Conservation (phyloP, 2,113 vertebrate species). For the Tragelaphus imberbis region DNA sequence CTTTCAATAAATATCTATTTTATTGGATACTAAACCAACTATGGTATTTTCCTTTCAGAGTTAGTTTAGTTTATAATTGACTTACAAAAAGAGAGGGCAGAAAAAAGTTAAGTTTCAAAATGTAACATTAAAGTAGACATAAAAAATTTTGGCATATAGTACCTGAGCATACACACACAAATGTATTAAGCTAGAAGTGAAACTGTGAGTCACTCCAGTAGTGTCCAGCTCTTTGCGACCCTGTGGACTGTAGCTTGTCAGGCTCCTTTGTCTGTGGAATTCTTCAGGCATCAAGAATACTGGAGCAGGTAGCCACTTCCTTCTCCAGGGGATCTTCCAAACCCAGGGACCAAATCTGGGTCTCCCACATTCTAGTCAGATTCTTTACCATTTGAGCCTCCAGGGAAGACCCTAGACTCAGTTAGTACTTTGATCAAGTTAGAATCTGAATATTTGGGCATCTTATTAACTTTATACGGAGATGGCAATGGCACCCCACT, state of each 20-base stretch:
- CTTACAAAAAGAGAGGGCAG: not conserved
- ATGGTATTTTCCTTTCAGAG: not conserved
- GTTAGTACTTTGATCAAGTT: not conserved
- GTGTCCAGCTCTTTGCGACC: not conserved
- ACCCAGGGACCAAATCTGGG: not conserved
- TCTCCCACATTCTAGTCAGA: not conserved
- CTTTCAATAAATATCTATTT: not conserved
- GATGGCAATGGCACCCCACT: too few species aligned
- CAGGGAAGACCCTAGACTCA: not conserved
- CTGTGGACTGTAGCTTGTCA: not conserved
- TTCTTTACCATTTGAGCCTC: not conserved
- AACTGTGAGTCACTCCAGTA: rapidly evolving
- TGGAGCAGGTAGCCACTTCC: not conserved
- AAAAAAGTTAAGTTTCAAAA: not conserved
- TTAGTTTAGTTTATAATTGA: not conserved
- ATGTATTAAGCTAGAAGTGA: not conserved
- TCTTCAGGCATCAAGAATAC: not conserved
- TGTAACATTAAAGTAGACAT: not conserved
- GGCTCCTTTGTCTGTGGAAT: not conserved
- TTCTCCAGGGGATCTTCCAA: not conserved
- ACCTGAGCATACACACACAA: not conserved
- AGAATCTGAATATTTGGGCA: not conserved
- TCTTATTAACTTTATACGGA: not conserved
- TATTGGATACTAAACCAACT: not conserved
- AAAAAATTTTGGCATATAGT: not conserved